Base-by-base conservation (phyloP, 2,888 invertebrate genomes). In the Oxyteleia sp. region DNA sequence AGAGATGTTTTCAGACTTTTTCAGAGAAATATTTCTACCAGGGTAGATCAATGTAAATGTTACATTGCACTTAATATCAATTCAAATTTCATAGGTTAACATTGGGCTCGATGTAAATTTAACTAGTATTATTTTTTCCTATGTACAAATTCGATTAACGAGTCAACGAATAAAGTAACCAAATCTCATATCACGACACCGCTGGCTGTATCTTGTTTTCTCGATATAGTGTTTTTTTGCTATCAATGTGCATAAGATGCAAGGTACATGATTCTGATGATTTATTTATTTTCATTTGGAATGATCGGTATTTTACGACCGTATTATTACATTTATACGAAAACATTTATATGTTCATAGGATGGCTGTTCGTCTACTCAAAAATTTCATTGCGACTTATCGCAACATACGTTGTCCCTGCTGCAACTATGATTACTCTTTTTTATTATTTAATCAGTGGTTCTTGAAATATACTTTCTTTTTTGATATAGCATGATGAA, bases 301-400 rank as follows among this genome's bases (percentile, higher is more conserved):
- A 84, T 84, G 84, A 64, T 43, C 69, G 57, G 61, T 82, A 63
- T 68, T 63, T 49, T 72, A 49, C 11, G 13, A 13, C 8, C 71
- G 72, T 63, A 69, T 81, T 80, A 4, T 26, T 32, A 71, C 51
- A 72, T 74, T 69, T 75, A 69, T n/a, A n/a, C n/a, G 10, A 57
- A 57, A 71, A 49, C 41, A 81, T 78, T 84, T 84, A 78, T 81
- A 76, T 84, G 84, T 84, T 84, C 74, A 76, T 84, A 84, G 84
- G 84, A 75, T 84, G 84, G 84, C 84, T 84, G 84, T 84, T 81
- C 84, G 47, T 84, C 84, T 84, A 81, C 74, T 81, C 81, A 78
- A 80, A n/a, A n/a, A 78, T 76, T 81, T 76, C 66, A 81, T 71
- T 80, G 80, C 84, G 80, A 81, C 35, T 51, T 76, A 64, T 78